phyloP scores from a whole-genome alignment of 2,888 invertebrate species.

The Pocota personata region DNA sequence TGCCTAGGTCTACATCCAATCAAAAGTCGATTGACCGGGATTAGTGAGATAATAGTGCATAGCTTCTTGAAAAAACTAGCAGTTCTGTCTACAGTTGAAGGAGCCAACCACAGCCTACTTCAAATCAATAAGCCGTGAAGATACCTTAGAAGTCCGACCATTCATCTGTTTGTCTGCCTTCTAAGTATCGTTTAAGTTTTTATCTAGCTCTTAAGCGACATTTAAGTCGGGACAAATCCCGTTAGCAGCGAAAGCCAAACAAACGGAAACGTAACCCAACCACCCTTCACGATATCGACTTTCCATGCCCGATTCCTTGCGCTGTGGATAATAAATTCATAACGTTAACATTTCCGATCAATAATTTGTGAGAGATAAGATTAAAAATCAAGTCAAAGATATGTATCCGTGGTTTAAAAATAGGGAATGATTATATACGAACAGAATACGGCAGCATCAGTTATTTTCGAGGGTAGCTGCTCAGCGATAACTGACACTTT shows the following conservation, averaged over 20 bases:
- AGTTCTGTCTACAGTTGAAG: neutral
- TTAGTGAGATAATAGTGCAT: constrained; percentile 55
- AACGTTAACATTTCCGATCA: constrained; percentile 51
- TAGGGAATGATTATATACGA: neutral
- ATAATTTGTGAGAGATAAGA: constrained; percentile 56
- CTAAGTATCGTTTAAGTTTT: constrained; percentile 51
- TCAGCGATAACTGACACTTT: constrained; percentile 53
- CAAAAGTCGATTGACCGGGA: constrained; percentile 58
- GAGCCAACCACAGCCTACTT: constrained; percentile 26
- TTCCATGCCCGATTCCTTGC: neutral
- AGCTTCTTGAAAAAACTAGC: constrained; percentile 31
- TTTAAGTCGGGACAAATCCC: constrained; percentile 63
- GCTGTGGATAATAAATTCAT: constrained; percentile 57
- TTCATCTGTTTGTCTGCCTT: constrained; percentile 16
- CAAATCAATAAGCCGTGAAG: constrained; percentile 46
- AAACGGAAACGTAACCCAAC: constrained; percentile 7
- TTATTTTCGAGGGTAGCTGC: constrained; percentile 3
- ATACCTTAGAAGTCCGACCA: constrained; percentile 32
- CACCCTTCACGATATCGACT: neutral
- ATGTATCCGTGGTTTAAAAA: constrained; percentile 20
- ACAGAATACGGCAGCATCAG: neutral
- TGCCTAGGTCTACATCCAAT: constrained; percentile 61
- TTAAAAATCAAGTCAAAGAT: constrained; percentile 60
- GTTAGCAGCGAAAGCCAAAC: constrained; percentile 25
- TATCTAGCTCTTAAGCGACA: constrained; percentile 51